Evolutionary conservation across 1,140 invertebrate species (phyloP), one percentile per base, ranked within the genome.

Genomic region (Bacillus rossius): DNA sequence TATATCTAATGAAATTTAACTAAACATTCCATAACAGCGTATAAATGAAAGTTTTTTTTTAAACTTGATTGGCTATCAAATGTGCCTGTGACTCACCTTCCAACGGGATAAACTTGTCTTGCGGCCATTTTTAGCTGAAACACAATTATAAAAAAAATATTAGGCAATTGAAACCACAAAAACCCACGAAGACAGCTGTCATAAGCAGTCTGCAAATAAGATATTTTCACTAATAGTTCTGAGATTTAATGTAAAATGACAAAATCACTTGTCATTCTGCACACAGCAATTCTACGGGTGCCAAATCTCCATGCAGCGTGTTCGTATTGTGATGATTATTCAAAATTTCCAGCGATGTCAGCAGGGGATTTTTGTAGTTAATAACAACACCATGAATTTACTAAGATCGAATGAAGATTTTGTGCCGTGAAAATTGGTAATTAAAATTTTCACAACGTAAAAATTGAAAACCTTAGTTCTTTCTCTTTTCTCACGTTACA

Each of bases 51-150:
- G 38, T n/a, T 40, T 40, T 40, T 40, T 10, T 40, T 40, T 40
- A 13, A 40, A 40, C 56, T 10, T 13, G 20, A 13, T 13, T 10
- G 19, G 23, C 13, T 59, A 40, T 5, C n/a, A 26, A 29, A 60
- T 23, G 50, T 13, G 52, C 37, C 10, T 17, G 5, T 10, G 17
- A 62, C 63, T 67, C 68, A 77, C 75, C 68, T 81, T 81, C 80
- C 80, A 82, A 67, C 78, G 69, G 37, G 75, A 76, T 22, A 81
- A 62, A 62, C 77, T 80, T 3, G 77, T 77, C 59, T 79, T 80
- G 52, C 77, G 63, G 5, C 68, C 67, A 50, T 68, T 64, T 55
- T 68, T 69, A 58, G 69, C 71, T 68, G 63, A 17, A 56, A 56
- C 40, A 54, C 49, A 56, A 55, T 56, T 22, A 52, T 48, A 26